Conservation (phyloP, 35 echinoderm and acorn worm genomes). For the Lytechinus variegatus region DNA sequence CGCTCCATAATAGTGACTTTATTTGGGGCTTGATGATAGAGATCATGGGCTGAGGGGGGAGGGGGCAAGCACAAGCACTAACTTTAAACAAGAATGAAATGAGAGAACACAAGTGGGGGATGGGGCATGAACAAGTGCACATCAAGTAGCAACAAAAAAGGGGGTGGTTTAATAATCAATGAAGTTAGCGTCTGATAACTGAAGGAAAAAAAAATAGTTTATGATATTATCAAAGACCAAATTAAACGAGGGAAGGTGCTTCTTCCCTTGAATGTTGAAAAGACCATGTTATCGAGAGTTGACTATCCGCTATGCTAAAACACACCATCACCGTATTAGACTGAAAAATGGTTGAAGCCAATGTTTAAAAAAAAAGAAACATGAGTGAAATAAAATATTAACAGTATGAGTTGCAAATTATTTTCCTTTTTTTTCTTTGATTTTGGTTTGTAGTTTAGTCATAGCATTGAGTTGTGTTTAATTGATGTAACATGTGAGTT, state of each 20-base stretch:
- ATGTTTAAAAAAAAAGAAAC: slow-evolving; percentile 1
- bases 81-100: background rate
- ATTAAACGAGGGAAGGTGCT: background rate
- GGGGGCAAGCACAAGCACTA: slow-evolving; percentile 45
- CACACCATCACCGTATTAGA: slow-evolving; percentile 50
- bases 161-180: slow-evolving; percentile 15
- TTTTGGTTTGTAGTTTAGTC: slow-evolving; percentile 39
- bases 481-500: slow-evolving; percentile 47
- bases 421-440: background rate
- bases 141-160: slow-evolving; percentile 29
- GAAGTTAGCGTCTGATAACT: slow-evolving; percentile 43
- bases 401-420: slow-evolving; percentile 16
- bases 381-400: slow-evolving; percentile 13
- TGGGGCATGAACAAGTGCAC: slow-evolving; percentile 7
- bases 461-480: slow-evolving; percentile 47
- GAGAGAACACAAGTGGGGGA: slow-evolving; percentile 40
- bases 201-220: background rate
- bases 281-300: slow-evolving; percentile 28
- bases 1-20: background rate
- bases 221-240: background rate
- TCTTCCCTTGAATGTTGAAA: background rate
- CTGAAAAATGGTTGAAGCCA: background rate
- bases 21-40: background rate
- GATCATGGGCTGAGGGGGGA: background rate
- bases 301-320: slow-evolving; percentile 34